A percentile compares a stretch with the other conserved stretches of the same genome.
phyloP scores from a whole-genome alignment of 2,113 vertebrate genomes.

The Tyto alba region DNA sequence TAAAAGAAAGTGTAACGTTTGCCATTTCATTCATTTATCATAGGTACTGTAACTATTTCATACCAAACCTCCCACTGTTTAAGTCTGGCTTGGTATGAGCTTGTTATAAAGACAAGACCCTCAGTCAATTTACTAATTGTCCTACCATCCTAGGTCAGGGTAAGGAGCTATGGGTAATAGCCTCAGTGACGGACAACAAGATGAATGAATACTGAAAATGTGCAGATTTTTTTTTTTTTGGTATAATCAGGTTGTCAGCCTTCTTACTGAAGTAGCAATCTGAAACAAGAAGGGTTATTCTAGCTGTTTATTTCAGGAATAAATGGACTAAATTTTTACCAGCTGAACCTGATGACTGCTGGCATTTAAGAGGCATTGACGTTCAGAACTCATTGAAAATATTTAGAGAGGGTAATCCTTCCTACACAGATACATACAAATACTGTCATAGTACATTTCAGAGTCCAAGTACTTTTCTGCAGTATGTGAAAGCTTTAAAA shows the following conservation, averaged over 20 bases:
- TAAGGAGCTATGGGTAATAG: not conserved
- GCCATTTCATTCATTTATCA: not conserved
- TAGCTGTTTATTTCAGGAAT: not conserved
- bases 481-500: not conserved
- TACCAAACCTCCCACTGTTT: not conserved
- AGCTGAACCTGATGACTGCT: not conserved
- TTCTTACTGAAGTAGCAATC: not conserved
- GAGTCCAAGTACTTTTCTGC: not conserved
- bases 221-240: not conserved
- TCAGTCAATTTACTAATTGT: not conserved
- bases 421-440: not conserved
- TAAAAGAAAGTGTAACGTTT: not conserved
- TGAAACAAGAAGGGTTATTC: not conserved
- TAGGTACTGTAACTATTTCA: not conserved
- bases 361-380: not conserved
- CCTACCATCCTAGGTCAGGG: not conserved
- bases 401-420: not conserved
- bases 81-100: not conserved
- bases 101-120: not conserved
- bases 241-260: not conserved
- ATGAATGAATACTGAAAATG: not conserved
- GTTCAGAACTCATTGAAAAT: not conserved
- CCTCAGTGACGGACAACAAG: not conserved
- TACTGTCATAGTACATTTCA: not conserved
- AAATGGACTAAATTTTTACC: not conserved